Evolutionary conservation across 1,140 invertebrate genomes (phyloP).

Genomic region (Grapholita molesta): DNA sequence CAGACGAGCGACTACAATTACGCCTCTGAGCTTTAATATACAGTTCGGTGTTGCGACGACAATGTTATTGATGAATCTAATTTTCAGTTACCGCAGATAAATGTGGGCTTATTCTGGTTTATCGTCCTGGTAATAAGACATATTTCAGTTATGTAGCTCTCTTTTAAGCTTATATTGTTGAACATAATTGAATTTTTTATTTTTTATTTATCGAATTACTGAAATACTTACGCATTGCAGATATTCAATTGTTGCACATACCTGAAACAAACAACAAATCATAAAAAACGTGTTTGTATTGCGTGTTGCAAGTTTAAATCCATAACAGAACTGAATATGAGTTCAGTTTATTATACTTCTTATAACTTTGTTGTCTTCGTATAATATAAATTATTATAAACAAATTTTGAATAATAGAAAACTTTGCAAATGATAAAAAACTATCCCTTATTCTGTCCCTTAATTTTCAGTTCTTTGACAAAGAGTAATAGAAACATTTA

Average conservation of each 20-base stretch:
- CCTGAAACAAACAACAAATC: not conserved
- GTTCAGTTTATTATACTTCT: no score
- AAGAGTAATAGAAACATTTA: slow-evolving; percentile 57
- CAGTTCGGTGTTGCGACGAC: not conserved
- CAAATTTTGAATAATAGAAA: not conserved
- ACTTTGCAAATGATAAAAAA: not conserved
- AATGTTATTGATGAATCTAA: not conserved
- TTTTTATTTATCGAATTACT: not conserved
- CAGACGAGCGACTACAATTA: not conserved
- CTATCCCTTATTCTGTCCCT: not conserved
- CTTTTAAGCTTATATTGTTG: no score
- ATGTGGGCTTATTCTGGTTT: not conserved
- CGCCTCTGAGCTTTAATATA: not conserved
- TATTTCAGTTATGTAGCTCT: not conserved
- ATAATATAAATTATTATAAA: not conserved
- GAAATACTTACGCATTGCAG: not conserved
- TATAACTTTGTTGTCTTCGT: not conserved
- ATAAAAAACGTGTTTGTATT: no score
- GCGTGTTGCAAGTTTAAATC: no score
- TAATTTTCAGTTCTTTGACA: slow-evolving; percentile 23
- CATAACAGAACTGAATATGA: no score
- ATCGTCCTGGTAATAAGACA: not conserved
- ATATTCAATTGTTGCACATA: not conserved
- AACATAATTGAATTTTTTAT: no score
- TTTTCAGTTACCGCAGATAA: not conserved